Evolutionary conservation across 1,140 invertebrate genomes (phyloP), one percentile per base, ranked within the genome.

Genomic region (Trachymyrmex cornetzi): DNA sequence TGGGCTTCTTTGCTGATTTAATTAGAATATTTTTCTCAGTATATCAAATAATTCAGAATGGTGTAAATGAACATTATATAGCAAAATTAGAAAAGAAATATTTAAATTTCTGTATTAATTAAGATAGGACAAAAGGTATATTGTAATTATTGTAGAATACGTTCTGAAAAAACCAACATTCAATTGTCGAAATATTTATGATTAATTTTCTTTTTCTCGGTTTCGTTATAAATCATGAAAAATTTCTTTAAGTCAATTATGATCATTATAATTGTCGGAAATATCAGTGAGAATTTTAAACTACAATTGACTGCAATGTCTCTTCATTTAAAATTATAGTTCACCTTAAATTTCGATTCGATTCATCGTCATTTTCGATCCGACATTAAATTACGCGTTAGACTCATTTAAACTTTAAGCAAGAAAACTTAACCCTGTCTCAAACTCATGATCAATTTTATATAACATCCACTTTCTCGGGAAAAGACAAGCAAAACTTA

Each of bases 361-460:
- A 75, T n/a, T 55, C 53, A 66, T 85, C 57, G 27, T 64, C 44
- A 61, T 79, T 85, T 79, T 66, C 9, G 19, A 85, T 22, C 11
- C 27, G 16, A 64, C n/a, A 22, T 2, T 34, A 64, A 24, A 48
- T 85, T 66, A 67, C n/a, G 2, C 9, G 2, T 85, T 77, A 55
- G 59, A 66, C 22, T 16, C 9, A 57, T 14, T 85, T 64, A 85
- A 85, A 85, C 48, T 85, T 85, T 55, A 14, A 79, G 59, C 19
- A 55, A 57, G 30, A 5, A 66, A 79, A 85, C 74, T 85, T 85
- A 30, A 4, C 6, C 19, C 12, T 34, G 16, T 38, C 61, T 57
- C n/a, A 48, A 48, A 59, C 48, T 0, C 6, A 48, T 48, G 48
- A 85, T 66, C 30, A 85, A 85, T 85, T 79, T 85, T 85, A 30